These are phyloP conservation scores for Rugalucina vietnamica DNA, from an alignment of 2,888 invertebrate genomes.

Conservation along the genomic window DNA sequence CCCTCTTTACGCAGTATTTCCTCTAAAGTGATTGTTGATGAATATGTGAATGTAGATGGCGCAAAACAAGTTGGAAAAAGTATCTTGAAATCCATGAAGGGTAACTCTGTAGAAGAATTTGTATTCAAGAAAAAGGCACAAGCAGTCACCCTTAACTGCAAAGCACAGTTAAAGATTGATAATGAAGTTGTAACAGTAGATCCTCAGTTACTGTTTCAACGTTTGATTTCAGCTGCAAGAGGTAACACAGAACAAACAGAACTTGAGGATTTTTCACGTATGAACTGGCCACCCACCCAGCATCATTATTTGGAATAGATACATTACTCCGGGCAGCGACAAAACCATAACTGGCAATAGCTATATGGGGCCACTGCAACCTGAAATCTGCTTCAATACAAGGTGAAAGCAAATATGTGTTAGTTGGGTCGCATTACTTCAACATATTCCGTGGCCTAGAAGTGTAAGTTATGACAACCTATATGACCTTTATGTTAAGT, in stretches of 20 bases:
- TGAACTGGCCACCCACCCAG: constrained; percentile 13
- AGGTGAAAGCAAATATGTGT: constrained; percentile 1
- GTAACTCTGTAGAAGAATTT: constrained; percentile 22
- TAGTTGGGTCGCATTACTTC: constrained; percentile 15
- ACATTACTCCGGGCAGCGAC: background rate
- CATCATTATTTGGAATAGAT: background rate
- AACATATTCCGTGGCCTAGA: constrained; percentile 13
- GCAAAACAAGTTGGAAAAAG: constrained; percentile 44
- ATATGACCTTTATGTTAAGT: constrained; percentile 7
- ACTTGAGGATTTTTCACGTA: constrained; percentile 5
- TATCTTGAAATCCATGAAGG: constrained; percentile 48
- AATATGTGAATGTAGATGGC: constrained; percentile 31
- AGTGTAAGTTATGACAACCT: background rate
- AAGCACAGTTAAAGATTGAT: constrained; percentile 19
- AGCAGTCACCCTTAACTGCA: constrained; percentile 38
- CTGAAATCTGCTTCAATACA: background rate
- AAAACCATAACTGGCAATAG: background rate
- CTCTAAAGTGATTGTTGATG: constrained; percentile 2
- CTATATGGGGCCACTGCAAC: background rate
- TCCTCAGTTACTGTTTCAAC: constrained; percentile 15
- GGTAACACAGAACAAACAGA: background rate
- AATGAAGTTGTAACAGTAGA: constrained; percentile 1
- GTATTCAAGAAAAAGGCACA: constrained; percentile 39
- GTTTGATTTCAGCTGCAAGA: constrained; percentile 3
- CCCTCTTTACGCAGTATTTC: constrained; percentile 30